phyloP scores from a whole-genome alignment of 2,113 vertebrate species.

The Phrynosoma platyrhinos region DNA sequence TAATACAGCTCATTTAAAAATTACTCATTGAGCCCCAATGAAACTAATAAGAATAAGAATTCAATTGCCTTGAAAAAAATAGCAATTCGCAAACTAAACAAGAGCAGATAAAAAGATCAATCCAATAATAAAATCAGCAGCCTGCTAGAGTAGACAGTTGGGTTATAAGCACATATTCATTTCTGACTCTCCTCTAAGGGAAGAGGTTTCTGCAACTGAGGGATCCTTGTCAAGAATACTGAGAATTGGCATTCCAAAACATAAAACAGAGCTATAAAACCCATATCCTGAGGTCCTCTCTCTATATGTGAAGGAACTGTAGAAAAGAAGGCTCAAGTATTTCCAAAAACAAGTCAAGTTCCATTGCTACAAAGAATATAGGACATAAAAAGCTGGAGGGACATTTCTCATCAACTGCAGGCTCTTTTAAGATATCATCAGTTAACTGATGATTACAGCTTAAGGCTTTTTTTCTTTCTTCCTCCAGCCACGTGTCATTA shows the following conservation, averaged over 20 bases:
- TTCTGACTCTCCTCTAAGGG: background rate
- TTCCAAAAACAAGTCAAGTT: conserved; percentile 7
- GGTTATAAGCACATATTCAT: background rate
- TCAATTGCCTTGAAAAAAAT: background rate
- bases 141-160: background rate
- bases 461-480: conserved; percentile 34
- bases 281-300: background rate
- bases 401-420: conserved; percentile 30
- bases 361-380: fast-evolving
- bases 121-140: background rate
- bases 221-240: background rate
- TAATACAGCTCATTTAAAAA: background rate
- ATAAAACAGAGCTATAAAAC: background rate
- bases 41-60: background rate
- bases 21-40: background rate
- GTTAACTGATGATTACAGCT: conserved; percentile 3
- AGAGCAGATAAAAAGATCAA: background rate
- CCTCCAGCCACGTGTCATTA: conserved; percentile 6
- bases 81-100: background rate
- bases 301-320: background rate
- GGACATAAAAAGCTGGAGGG: background rate
- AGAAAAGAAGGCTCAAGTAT: background rate
- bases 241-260: background rate
- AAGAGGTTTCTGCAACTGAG: background rate
- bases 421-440: conserved; percentile 5